A percentile compares a stretch with the other conserved stretches of the same genome.
Conservation (phyloP, 1,140 invertebrate species). For the Diploscapter pachys region DNA sequence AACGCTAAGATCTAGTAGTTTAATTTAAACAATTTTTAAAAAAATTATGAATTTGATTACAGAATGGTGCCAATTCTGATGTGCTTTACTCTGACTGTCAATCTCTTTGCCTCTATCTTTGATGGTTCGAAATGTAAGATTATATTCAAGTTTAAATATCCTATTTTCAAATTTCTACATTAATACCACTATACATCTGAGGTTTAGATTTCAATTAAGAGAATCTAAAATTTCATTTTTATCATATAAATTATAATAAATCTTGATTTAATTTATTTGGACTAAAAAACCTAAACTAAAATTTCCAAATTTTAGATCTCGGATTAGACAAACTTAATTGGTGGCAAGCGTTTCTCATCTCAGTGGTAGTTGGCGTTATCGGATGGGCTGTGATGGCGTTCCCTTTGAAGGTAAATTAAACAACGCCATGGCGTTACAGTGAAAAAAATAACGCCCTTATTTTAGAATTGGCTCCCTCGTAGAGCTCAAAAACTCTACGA, state of each 20-base stretch:
- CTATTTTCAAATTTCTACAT: neutral
- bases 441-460: no score
- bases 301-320: slow-evolving; percentile 22
- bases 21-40: neutral
- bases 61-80: slow-evolving; percentile 23
- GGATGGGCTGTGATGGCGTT: slow-evolving; percentile 18
- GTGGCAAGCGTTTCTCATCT: slow-evolving; percentile 18
- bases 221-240: neutral
- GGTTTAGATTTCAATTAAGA: neutral
- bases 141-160: neutral
- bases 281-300: no score
- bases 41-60: neutral
- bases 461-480: slow-evolving; percentile 8
- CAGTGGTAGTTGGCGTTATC: slow-evolving; percentile 16
- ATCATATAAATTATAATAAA: slow-evolving; percentile 4
- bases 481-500: slow-evolving; percentile 25
- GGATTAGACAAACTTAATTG: slow-evolving; percentile 30
- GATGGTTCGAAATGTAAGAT: slow-evolving; percentile 38
- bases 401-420: slow-evolving; percentile 8
- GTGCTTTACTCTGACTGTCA: slow-evolving; percentile 35
- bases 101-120: slow-evolving; percentile 32
- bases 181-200: neutral
- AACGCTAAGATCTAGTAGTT: no score
- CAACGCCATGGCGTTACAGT: no score
- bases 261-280: neutral